Base-by-base conservation (phyloP, 2,113 vertebrate species). In the Pantherophis guttatus region DNA sequence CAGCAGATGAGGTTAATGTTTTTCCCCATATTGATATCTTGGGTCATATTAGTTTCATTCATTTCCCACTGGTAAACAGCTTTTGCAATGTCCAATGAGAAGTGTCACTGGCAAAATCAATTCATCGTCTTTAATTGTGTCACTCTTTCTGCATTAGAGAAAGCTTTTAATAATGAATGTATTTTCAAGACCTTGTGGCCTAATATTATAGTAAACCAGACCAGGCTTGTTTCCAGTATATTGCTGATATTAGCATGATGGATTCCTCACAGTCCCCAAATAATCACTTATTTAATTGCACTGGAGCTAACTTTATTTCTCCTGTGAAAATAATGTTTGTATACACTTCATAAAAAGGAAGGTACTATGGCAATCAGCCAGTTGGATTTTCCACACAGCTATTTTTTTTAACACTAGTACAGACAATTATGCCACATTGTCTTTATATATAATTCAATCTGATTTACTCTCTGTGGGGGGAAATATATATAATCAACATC, bases 41-140 rank as follows among this genome's bases (percentile, higher is more conserved):
- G 21, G 1, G 48, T 29, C 85, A 88, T 65, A 10, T 50, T 39
- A 58, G 21, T 1, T 0, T 13, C 24, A 7, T 0, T 39, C 1
- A 3, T 33, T 93, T 59, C 33, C 53, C 29, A 17, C 10, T 12
- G 26, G 24, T 15, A 24, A 52, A 87, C 39, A 33, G 0, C 2
- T 59, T 86, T 92, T 75, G 6, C 87, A n/a, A 23, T 44, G 29
- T 2, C 91, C 81, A 92, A 26, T 21, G 58, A 88, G 54, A 57
- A 4, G 44, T 87, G 29, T 33, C 70, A 0, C 19, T 33, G 54
- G 3, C 1, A 3, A 59, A 17, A 6, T 50, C 4, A 19, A 17
- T 8, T 55, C 59, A 0, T 0, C 0, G 0, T 8, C 0, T n/a
- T 5, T 48, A 91, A 70, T 3, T 17, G 2, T 75, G 0, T 39